Base-by-base conservation (phyloP, 2,113 vertebrate genomes). In the Echinops telfairi region DNA sequence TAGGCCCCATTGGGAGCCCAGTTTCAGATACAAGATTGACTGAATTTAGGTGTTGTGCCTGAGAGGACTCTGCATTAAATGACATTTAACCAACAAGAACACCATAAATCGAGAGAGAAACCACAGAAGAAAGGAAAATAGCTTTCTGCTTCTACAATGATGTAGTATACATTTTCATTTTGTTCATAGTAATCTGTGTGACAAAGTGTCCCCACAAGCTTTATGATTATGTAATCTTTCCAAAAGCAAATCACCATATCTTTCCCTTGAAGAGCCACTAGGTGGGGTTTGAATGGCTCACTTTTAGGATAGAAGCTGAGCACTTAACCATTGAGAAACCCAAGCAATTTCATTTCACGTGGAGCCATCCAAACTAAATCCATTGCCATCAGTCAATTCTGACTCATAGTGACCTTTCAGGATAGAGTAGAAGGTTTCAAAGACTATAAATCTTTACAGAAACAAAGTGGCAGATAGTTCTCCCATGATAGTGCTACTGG, bases 31-130 rank as follows among this genome's bases (percentile, higher is more conserved):
- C 15, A 33, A 66, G 27, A 4, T 86, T 1, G 7, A 2, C 57
- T 15, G n/a, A 22, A 1, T 0, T 25, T 23, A 6, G n/a, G 0
- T 3, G 15, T 2, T 29, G n/a, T 47, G 9, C 3, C 20, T 12
- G 1, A 17, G 16, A 0, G 1, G 38, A 12, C 17, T 0, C 14
- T 7, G 23, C 2, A n/a, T 23, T 40, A 70, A 79, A 81, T 1
- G 29, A 8, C 47, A 75, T 88, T 88, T 25, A 47, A 60, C 86
- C 33, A 38, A 36, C 31, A 73, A 36, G 36, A 36, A 36, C 0
- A 73, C 5, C 4, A 0, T 58, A 29, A 31, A 0, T 36, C 25
- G 10, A 57, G 4, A 88, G 19, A 89, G 10, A 73, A 78, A 64
- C 36, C 6, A 20, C 3, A 78, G 6, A 60, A n/a, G 27, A 27